phyloP scores from a whole-genome alignment of 2,888 invertebrate genomes.

The Heteromurus nitidus region DNA sequence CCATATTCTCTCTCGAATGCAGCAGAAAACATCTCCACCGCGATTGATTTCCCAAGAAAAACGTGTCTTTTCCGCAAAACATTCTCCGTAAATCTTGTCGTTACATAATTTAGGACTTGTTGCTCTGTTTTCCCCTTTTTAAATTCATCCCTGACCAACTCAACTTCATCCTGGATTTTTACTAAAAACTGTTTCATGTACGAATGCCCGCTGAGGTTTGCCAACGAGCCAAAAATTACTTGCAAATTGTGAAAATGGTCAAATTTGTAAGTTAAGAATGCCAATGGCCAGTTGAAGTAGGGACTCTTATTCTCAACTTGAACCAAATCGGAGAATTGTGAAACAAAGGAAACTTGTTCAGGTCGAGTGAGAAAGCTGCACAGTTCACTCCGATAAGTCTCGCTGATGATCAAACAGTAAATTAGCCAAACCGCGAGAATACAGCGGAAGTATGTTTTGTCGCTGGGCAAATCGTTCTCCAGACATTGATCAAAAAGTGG shows the following conservation, averaged over 20 bases:
- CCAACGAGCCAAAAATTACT: background rate
- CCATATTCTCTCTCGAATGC: background rate
- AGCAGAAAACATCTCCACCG: background rate
- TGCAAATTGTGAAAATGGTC: background rate
- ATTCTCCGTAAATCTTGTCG: background rate
- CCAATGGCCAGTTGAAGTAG: background rate
- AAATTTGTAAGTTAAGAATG: background rate
- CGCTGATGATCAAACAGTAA: slow-evolving; percentile 10
- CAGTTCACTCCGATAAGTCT: slow-evolving; percentile 23
- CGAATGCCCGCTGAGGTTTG: background rate
- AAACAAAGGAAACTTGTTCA: background rate
- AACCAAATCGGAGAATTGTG: background rate
- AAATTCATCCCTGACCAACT: background rate
- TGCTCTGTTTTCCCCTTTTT: background rate
- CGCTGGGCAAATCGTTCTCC: background rate
- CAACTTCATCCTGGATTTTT: slow-evolving; percentile 7
- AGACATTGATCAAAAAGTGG: slow-evolving; percentile 27
- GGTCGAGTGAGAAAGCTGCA: slow-evolving; percentile 3
- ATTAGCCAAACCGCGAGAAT: slow-evolving; percentile 4
- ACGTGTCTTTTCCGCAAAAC: background rate
- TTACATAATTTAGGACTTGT: background rate
- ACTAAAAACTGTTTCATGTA: no score
- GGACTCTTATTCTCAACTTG: background rate
- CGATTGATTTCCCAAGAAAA: background rate
- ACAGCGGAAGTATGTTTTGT: background rate